phyloP scores from a whole-genome alignment of 1,140 invertebrate species.

The Listronotus bonariensis region DNA sequence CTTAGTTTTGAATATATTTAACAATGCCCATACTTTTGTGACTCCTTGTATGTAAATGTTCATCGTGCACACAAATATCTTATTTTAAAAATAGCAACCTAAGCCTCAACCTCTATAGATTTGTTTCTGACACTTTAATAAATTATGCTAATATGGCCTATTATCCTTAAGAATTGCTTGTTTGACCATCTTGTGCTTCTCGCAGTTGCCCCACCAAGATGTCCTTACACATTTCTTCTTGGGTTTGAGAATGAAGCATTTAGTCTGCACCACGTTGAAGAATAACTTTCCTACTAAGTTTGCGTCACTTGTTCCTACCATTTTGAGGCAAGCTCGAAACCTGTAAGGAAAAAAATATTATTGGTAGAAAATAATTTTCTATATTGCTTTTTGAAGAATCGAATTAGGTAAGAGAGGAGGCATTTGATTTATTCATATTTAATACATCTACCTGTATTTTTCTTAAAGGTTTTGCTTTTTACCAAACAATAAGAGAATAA shows the following conservation, averaged over 20 bases:
- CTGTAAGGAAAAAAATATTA: constrained; percentile 62
- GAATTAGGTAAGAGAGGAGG: no score
- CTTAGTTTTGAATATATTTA: no score
- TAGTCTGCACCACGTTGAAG: constrained; percentile 91
- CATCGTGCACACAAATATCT: no score
- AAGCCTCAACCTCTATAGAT: not conserved
- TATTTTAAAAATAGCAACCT: no score
- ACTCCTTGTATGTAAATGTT: no score
- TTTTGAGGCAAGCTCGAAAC: constrained; percentile 89
- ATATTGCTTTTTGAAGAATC: no score
- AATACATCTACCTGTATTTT: no score
- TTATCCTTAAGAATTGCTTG: constrained; percentile 79
- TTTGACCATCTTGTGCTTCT: constrained; percentile 68
- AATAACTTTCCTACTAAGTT: constrained; percentile 92
- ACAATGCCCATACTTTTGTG: no score
- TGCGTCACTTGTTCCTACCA: constrained; percentile 79
- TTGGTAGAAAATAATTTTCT: no score
- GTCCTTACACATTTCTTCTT: constrained; percentile 75
- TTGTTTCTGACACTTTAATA: not conserved
- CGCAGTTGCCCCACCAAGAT: constrained; percentile 84
- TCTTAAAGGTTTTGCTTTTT: no score
- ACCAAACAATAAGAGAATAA: no score
- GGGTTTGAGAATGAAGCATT: constrained; percentile 86
- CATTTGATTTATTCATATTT: no score
- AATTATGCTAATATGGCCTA: constrained; percentile 62